Conservation (phyloP, 2,888 invertebrate genomes). For the Polymixis lichenea region DNA sequence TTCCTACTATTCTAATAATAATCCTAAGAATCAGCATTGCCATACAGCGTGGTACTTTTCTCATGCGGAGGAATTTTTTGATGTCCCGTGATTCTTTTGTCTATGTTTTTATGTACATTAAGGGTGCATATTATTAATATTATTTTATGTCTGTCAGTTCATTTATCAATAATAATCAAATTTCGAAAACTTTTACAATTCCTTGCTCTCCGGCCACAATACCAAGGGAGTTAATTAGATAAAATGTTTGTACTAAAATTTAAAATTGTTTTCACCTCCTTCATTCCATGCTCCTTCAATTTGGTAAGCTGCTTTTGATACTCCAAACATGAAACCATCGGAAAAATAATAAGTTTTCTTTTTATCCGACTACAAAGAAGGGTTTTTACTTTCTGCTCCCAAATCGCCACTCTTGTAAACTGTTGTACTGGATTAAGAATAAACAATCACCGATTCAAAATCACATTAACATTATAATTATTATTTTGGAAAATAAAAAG, state of each 20-base stretch:
- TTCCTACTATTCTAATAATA: neutral
- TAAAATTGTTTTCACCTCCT: conserved; percentile 7
- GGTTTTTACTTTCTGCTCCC: neutral
- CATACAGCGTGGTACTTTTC: too few relatives aligned
- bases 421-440: neutral
- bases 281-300: conserved; percentile 43
- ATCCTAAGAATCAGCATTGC: too few relatives aligned
- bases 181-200: neutral
- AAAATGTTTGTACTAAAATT: too few relatives aligned
- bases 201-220: neutral
- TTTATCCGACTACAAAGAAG: neutral
- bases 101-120: too few relatives aligned
- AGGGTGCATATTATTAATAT: too few relatives aligned
- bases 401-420: neutral
- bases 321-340: conserved; percentile 32
- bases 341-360: conserved; percentile 1
- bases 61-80: too few relatives aligned
- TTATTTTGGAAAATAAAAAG: neutral
- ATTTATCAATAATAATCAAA: neutral
- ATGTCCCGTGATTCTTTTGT: too few relatives aligned
- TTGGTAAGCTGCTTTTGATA: conserved; percentile 30
- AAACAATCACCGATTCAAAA: neutral
- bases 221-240: too few relatives aligned
- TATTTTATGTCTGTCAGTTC: too few relatives aligned
- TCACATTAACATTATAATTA: neutral